Evolutionary conservation across 2,888 invertebrate genomes (phyloP).

Genomic region (Lacanobia oleracea): DNA sequence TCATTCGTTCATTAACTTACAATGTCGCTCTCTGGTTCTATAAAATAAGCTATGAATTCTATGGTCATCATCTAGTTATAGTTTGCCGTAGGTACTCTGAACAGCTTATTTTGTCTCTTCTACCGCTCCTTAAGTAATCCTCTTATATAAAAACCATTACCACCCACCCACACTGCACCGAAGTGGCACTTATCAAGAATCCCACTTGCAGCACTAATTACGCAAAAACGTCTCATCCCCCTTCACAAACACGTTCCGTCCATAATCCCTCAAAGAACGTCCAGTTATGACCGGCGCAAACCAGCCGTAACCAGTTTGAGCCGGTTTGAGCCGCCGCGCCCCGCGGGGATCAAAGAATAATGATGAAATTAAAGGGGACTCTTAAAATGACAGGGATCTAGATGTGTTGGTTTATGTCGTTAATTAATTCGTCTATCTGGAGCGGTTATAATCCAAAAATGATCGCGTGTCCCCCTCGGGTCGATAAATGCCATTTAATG

Average conservation of each 20-base stretch:
- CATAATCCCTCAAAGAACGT: conserved; percentile 89
- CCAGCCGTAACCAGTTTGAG: conserved; percentile 56
- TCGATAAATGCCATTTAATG: conserved; percentile 88
- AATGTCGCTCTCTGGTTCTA: neutral
- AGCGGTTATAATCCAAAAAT: conserved; percentile 89
- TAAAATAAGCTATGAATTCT: no score
- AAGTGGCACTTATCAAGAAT: conserved; percentile 76
- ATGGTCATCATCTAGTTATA: neutral
- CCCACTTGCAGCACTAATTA: conserved; percentile 84
- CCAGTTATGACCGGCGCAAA: conserved; percentile 80
- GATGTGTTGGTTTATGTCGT: conserved; percentile 78
- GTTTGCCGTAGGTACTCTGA: neutral
- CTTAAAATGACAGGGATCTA: conserved; percentile 73
- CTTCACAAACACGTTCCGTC: conserved; percentile 75
- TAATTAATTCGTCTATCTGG: conserved; percentile 89
- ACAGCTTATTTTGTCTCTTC: conserved; percentile 25
- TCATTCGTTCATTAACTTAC: neutral
- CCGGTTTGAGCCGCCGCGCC: conserved; percentile 62
- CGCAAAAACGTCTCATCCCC: conserved; percentile 87
- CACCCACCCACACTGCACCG: conserved; percentile 54
- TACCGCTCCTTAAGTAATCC: conserved; percentile 41
- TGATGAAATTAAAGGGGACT: conserved; percentile 50
- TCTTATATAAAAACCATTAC: conserved; percentile 53
- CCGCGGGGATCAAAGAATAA: conserved; percentile 57
- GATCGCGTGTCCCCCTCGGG: conserved; percentile 83